Conservation (phyloP, 2,113 vertebrate species). For the Empidonax traillii region DNA sequence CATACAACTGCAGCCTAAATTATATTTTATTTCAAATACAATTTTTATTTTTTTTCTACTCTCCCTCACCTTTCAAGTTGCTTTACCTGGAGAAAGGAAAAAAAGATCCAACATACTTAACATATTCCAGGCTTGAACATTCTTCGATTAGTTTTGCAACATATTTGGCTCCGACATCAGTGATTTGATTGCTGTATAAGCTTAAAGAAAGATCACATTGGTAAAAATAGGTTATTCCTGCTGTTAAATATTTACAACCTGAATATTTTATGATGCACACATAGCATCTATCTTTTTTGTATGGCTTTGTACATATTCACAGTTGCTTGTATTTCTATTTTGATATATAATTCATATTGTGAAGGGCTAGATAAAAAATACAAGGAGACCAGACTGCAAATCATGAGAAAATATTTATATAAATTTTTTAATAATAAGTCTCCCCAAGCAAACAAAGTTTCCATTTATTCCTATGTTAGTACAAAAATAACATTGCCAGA, state of each 20-base stretch:
- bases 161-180: constrained; percentile 85
- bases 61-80: neutral
- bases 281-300: neutral
- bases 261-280: neutral
- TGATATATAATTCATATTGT: neutral
- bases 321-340: neutral
- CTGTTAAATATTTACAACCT: constrained; percentile 19
- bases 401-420: neutral
- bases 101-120: constrained; percentile 82
- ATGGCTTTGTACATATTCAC: neutral
- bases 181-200: constrained; percentile 93
- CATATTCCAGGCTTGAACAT: constrained; percentile 80
- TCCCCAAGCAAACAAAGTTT: constrained; percentile 1
- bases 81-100: neutral
- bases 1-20: neutral
- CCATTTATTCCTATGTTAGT: neutral
- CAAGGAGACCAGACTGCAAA: neutral
- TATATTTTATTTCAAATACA: neutral
- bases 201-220: constrained; percentile 71
- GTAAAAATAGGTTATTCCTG: constrained; percentile 31
- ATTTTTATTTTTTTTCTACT: neutral
- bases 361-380: neutral
- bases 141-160: constrained; percentile 87
- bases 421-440: neutral
- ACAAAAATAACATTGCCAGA: neutral